Conservation (phyloP, 1,140 invertebrate species). For the Philotrypesis tridentata region DNA sequence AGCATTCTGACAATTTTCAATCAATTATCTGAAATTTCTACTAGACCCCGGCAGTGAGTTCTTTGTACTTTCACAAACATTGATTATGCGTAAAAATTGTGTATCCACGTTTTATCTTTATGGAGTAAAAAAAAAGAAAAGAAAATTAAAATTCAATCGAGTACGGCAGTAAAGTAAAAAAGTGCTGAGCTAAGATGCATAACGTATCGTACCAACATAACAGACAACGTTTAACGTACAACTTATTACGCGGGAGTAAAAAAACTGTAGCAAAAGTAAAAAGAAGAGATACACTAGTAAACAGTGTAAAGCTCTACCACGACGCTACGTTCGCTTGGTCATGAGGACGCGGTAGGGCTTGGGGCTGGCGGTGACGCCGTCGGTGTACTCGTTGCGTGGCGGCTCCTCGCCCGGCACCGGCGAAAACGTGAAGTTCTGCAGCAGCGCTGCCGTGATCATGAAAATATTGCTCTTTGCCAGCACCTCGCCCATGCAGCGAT, state of each 20-base stretch:
- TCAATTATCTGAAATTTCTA: slow-evolving; percentile 6
- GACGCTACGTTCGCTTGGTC: slow-evolving; percentile 68
- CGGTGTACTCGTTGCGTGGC: slow-evolving; percentile 79
- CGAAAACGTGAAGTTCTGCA: slow-evolving; percentile 85
- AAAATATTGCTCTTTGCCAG: slow-evolving; percentile 91
- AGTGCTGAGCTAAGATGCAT: background rate
- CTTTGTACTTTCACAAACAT: slow-evolving; percentile 9
- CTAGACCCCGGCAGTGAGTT: background rate
- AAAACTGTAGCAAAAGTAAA: background rate
- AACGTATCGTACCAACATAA: background rate
- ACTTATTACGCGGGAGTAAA: background rate
- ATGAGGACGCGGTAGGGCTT: slow-evolving; percentile 82
- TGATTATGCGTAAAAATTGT: slow-evolving; percentile 10
- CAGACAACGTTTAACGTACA: background rate
- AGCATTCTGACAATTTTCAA: background rate
- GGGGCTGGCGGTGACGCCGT: slow-evolving; percentile 84
- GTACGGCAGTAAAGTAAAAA: background rate
- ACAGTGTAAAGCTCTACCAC: background rate
- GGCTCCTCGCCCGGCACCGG: slow-evolving; percentile 77
- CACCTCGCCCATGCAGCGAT: slow-evolving; percentile 89
- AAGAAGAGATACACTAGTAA: slow-evolving; percentile 5
- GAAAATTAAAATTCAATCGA: background rate
- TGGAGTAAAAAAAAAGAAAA: background rate
- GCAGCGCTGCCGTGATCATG: slow-evolving; percentile 83
- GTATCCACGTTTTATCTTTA: slow-evolving; percentile 6